Conservation (phyloP, 1,140 invertebrate genomes). For the Planococcus citri region DNA sequence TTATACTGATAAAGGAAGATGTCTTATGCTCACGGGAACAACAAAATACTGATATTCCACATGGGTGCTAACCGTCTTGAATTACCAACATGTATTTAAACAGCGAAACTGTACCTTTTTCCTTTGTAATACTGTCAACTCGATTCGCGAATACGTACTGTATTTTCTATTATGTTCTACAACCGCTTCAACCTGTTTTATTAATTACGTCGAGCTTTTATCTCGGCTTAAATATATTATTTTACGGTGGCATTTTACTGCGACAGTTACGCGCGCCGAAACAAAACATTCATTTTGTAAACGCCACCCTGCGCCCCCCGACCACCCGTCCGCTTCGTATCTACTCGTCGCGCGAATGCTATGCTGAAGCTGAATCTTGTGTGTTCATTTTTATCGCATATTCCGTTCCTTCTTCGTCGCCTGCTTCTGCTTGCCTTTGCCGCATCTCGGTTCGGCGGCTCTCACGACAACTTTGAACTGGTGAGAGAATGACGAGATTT, state of each 20-base stretch:
- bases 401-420: neutral
- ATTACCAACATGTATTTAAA: constrained; percentile 14
- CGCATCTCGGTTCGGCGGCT: too few relatives aligned
- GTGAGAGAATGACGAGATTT: too few relatives aligned
- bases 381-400: too few relatives aligned
- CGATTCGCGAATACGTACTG: neutral
- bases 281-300: constrained; percentile 8
- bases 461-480: too few relatives aligned
- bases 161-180: neutral
- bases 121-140: constrained; percentile 2
- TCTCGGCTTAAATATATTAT: neutral
- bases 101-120: neutral
- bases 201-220: constrained; percentile 7
- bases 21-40: constrained; percentile 15
- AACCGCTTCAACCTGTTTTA: constrained; percentile 6
- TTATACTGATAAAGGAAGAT: constrained; percentile 14
- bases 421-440: neutral
- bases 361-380: too few relatives aligned
- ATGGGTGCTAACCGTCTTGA: constrained; percentile 18
- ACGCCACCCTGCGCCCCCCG: too few relatives aligned
- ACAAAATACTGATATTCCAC: constrained; percentile 13
- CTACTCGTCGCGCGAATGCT: too few relatives aligned
- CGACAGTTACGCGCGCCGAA: constrained; percentile 4
- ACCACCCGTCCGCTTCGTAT: too few relatives aligned
- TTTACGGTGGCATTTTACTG: neutral